Conservation (phyloP, 2,888 invertebrate genomes). For the Eugnorisma glareosa region DNA sequence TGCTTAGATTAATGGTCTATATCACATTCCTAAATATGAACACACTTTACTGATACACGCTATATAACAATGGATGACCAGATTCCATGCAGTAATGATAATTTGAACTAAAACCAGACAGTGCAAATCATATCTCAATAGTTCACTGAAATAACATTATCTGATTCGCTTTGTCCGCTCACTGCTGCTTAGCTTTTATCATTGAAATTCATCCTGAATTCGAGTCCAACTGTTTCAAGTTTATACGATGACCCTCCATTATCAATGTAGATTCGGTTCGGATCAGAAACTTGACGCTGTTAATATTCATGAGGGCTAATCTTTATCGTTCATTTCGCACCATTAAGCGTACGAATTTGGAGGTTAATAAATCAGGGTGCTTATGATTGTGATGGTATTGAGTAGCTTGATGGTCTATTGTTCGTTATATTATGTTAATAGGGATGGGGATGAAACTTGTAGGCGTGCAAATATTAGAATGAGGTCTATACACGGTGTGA, state of each 20-base stretch:
- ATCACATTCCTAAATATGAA: background rate
- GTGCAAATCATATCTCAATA: slow-evolving; percentile 20
- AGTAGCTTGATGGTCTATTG: slow-evolving; percentile 60
- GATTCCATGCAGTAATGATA: background rate
- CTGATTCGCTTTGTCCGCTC: slow-evolving; percentile 11
- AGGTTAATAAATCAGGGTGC: slow-evolving; percentile 78
- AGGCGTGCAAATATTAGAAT: background rate
- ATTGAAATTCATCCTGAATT: slow-evolving; percentile 55
- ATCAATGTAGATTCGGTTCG: slow-evolving; percentile 71
- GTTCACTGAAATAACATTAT: slow-evolving; percentile 44
- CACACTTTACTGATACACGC: background rate
- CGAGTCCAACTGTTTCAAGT: slow-evolving; percentile 56
- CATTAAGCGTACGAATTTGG: slow-evolving; percentile 78
- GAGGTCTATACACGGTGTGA: too few relatives aligned
- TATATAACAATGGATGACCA: background rate
- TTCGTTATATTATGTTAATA: slow-evolving; percentile 42
- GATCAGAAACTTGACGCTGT: slow-evolving; percentile 72
- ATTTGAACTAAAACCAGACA: background rate
- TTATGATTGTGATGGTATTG: slow-evolving; percentile 69
- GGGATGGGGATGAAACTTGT: slow-evolving; percentile 41
- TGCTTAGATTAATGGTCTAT: background rate
- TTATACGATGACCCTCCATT: slow-evolving; percentile 70
- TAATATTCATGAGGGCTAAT: slow-evolving; percentile 78
- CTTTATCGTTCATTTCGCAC: slow-evolving; percentile 81
- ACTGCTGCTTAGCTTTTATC: slow-evolving; percentile 30